A percentile compares a stretch with the other conserved stretches of the same genome.
Conservation (phyloP, 1,140 invertebrate genomes). For the Laupala kohalensis region DNA sequence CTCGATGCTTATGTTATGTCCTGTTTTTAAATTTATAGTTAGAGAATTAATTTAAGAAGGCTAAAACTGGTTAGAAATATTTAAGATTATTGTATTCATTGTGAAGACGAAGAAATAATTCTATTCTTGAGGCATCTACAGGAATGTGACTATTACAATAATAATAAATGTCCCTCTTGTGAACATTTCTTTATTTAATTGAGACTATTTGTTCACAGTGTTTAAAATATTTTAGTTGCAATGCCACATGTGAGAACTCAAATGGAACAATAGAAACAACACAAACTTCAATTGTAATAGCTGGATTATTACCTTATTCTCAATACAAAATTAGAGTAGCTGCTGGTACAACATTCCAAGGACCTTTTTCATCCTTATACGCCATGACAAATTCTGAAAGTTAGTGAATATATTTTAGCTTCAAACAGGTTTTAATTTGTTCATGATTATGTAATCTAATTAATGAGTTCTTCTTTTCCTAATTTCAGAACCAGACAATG, state of each 20-base stretch:
- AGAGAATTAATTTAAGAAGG: not conserved
- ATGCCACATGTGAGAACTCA: not conserved
- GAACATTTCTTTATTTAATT: not conserved
- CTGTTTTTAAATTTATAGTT: no score
- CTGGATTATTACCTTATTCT: not conserved
- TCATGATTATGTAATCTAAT: not conserved
- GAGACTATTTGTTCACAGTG: not conserved
- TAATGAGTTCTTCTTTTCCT: not conserved
- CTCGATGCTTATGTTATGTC: no score
- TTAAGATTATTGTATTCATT: not conserved
- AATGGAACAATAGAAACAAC: not conserved
- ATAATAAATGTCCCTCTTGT: not conserved
- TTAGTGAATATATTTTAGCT: not conserved
- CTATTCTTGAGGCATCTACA: no score
- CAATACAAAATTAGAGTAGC: not conserved
- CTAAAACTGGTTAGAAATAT: not conserved
- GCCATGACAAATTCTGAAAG: not conserved
- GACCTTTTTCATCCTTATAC: not conserved
- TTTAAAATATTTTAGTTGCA: not conserved
- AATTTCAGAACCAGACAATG: not conserved
- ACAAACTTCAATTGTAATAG: not conserved
- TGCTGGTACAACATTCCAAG: not conserved
- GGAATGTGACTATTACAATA: no score
- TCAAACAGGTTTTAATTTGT: not conserved
- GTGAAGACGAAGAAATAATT: no score